Base-by-base conservation (phyloP, 2,113 vertebrate genomes). In the Pagrus major region DNA sequence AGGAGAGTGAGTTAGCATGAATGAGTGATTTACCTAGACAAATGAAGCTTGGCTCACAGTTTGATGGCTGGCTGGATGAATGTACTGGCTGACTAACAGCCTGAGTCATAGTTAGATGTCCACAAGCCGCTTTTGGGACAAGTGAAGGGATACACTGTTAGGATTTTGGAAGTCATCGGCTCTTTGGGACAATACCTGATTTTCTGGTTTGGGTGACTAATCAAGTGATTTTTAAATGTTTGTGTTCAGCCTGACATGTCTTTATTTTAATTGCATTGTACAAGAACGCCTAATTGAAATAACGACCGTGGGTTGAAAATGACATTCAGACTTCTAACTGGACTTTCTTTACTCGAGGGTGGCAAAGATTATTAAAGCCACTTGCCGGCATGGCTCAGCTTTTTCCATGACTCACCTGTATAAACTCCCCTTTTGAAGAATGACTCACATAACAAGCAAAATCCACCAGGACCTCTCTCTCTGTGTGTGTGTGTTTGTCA, bases 31-130 rank as follows among this genome's bases (percentile, higher is more conserved):
- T 42, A 76, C 76, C 83, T 12, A 25, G 69, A 78, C 66, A 37
- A 69, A 80, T 52, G 42, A 76, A 39, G 75, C 56, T 61, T 54
- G 60, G 71, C 78, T 80, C 59, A 1, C 4, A 51, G 33, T 55
- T 65, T 79, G 84, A 82, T 23, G 58, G 58, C 64, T 39, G 80
- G 60, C 27, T 46, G 60, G 46, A 37, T 78, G 60, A 68, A 60
- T 9, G 47, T 44, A 20, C 47, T 29, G 41, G 33, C 39, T 78
- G 73, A 85, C 70, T 61, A 56, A 82, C 64, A 9, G 70, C n/a
- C 52, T 83, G 81, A 84, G 68, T 88, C 81, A 74, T 1, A 66
- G 63, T 58, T 80, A 41, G 44, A 49, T 1, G 44, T 67, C 18
- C 33, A 33, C 27, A 27, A 76, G 39, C 60, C 80, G 69, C 51